Evolutionary conservation across 1,140 invertebrate genomes (phyloP), one percentile per base, ranked within the genome.

Genomic region (Aphelenchoides fujianensis): DNA sequence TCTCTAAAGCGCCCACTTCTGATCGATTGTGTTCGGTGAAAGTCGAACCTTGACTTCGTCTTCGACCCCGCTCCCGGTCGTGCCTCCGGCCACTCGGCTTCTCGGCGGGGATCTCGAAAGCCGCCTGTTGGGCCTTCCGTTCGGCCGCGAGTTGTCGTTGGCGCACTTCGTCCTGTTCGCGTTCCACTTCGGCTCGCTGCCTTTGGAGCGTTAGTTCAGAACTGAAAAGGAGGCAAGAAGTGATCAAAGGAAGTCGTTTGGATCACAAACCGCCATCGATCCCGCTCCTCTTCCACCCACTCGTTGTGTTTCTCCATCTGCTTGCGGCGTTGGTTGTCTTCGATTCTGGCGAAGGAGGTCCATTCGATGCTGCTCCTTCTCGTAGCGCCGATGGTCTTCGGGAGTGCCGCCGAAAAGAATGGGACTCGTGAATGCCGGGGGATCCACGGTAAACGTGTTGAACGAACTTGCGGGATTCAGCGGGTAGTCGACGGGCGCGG

Each of bases 291-390:
- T 27, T 70, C 59, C 36, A 82, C 74, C 77, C 78, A 79, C 35
- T 79, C 78, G 31, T 68, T 69, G 27, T 77, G 64, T 64, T 79
- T 79, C 48, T 82, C 80, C 34, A 79, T 41, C 1, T 53, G 48
- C 35, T 77, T 74, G 30, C 80, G 31, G 41, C 71, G 41, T 35
- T 70, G 64, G 34, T 79, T 79, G 19, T 82, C 78, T 54, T 79
- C 80, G 59, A 79, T 80, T 70, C n/a, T 79, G 78, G 28, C 61
- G 35, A 31, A 80, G 53, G 19, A 79, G 66, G 32, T 79, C 78
- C 7, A 69, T 3, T 30, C 70, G 68, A 41, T 79, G 78, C 23
- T 70, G 71, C 70, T 79, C 78, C 54, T 77, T 80, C 12, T 79
- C 75, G 23, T 28, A 54, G 16, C 52, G 48, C 1, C 32, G 28